phyloP scores from a whole-genome alignment of 1,140 invertebrate species.

The Zaprionus capensis region DNA sequence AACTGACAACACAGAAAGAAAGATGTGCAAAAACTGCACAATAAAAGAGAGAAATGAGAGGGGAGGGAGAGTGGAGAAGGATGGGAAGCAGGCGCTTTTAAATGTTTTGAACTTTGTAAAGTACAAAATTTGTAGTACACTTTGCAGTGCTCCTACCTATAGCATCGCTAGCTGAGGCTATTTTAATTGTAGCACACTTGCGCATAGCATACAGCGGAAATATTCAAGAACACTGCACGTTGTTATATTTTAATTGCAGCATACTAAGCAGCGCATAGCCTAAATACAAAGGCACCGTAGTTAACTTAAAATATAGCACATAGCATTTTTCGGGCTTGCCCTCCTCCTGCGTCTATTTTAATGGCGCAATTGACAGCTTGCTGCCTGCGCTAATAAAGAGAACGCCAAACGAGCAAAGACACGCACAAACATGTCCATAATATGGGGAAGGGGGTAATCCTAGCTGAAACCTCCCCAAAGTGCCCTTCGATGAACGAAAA shows the following conservation, averaged over 20 bases:
- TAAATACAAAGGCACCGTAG: too few relatives aligned
- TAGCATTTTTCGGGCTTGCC: not conserved
- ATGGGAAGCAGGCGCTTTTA: not conserved
- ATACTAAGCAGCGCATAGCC: too few relatives aligned
- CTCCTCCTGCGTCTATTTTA: not conserved
- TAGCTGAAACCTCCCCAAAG: not conserved
- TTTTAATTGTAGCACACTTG: not conserved
- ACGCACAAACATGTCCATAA: slow-evolving; percentile 1
- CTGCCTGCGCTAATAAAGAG: not conserved
- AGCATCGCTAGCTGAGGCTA: not conserved
- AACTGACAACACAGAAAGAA: not conserved
- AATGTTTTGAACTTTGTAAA: not conserved
- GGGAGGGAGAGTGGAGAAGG: not conserved
- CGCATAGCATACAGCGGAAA: not conserved
- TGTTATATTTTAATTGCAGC: too few relatives aligned
- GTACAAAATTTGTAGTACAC: not conserved
- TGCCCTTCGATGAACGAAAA: slow-evolving; percentile 23
- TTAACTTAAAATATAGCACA: not conserved
- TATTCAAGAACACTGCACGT: not conserved
- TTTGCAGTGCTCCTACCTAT: too few relatives aligned
- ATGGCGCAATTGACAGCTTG: not conserved
- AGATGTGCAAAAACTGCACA: not conserved
- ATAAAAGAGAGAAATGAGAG: not conserved
- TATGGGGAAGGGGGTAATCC: not conserved
- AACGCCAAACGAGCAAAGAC: not conserved